Evolutionary conservation across 2,113 vertebrate species (phyloP), one percentile per base, ranked within the genome.

Genomic region (Pelecanus crispus): DNA sequence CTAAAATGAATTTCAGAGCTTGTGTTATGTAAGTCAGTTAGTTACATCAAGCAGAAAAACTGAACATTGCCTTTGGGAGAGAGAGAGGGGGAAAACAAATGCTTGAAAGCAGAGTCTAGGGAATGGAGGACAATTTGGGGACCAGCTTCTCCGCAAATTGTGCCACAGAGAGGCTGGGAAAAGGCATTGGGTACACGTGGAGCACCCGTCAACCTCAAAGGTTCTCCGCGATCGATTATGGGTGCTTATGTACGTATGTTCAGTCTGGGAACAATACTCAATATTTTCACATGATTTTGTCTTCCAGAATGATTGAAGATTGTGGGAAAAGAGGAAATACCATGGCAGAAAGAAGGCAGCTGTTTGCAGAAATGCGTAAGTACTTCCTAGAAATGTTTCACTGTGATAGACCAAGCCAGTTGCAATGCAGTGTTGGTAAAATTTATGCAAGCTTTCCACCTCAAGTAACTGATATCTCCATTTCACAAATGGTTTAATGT

Each of bases 301-400:
- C 96, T 93, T 95, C 88, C 98, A 99, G 99, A 99, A 99, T 99
- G 99, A 99, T 99, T 99, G 99, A 99, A 98, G 99, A 99, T 97
- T 98, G 98, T 96, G 98, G 98, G 94, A 97, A 97, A 98, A 98
- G 98, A 97, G 98, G 98, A 97, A 98, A 99, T 98, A 99, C 98
- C 98, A 99, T 99, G 99, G 99, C 99, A 97, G 99, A 99, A 97
- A 99, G 99, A 99, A 99, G 99, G 98, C 99, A 99, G 98, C 98
- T 99, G 98, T 99, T 99, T 98, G 99, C 99, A 97, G 99, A 99
- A 98, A 99, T 99, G 99, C 99, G 99, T 99, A 98, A 99, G 99
- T 99, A 96, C 91, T 95, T 97, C 90, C 58, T 58, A 73, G 77
- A 80, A 81, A 83, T 93, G 77, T 53, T 95, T 93, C 31, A 11